These are phyloP conservation scores for Troglohyphantes excavatus DNA, from an alignment of 2,888 invertebrate species.

Conservation along the genomic window DNA sequence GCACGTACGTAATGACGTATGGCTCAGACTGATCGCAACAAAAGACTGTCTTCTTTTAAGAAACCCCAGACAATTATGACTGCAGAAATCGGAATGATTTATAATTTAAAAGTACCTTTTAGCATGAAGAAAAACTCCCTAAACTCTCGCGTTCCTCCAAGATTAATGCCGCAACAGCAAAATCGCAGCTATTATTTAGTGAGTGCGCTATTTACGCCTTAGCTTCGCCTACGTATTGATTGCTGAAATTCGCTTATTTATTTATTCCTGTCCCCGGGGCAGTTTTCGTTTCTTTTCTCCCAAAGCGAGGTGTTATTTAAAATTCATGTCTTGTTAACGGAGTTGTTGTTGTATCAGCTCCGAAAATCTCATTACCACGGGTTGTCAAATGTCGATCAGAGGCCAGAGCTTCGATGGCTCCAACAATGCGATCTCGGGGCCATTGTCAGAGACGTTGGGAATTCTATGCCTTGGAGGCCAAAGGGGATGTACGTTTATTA, in stretches of 20 bases:
- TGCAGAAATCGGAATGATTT: constrained; percentile 18
- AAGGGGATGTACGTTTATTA: neutral
- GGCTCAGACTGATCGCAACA: neutral
- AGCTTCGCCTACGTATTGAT: constrained; percentile 72
- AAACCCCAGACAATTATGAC: constrained; percentile 8
- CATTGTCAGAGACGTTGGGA: constrained; percentile 48
- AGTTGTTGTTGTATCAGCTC: constrained; percentile 58
- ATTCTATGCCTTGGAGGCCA: neutral
- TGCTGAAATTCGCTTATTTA: constrained; percentile 27
- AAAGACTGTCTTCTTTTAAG: neutral
- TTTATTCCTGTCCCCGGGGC: constrained; percentile 25
- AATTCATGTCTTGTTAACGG: constrained; percentile 75
- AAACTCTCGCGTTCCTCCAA: neutral
- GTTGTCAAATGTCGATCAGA: constrained; percentile 72
- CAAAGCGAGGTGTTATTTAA: constrained; percentile 68
- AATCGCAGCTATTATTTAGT: constrained; percentile 52
- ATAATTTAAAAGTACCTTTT: constrained; percentile 33
- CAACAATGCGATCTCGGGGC: constrained; percentile 46
- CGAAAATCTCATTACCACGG: constrained; percentile 68
- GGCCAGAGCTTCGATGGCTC: neutral
- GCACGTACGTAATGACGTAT: constrained; percentile 38
- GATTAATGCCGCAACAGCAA: constrained; percentile 47
- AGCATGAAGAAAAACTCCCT: neutral
- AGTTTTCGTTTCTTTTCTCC: constrained; percentile 33
- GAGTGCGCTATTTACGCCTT: constrained; percentile 63